Conservation (phyloP, 2,797 vertebrate species). For the Bradypodion pumilum region DNA sequence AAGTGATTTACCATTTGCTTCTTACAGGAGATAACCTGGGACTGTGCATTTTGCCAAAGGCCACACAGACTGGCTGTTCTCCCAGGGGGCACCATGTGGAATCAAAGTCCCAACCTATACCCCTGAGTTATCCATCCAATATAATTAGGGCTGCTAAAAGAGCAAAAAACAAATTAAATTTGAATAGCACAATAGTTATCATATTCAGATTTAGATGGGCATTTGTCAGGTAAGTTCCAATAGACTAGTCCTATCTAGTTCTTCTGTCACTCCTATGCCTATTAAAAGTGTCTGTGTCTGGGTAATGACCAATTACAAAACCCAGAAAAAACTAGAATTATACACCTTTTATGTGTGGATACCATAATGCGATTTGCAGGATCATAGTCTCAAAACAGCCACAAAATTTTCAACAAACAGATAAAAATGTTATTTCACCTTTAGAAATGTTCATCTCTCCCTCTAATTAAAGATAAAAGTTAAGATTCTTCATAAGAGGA, state of each 20-base stretch:
- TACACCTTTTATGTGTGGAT: neutral
- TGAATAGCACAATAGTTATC: neutral
- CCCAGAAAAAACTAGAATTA: neutral
- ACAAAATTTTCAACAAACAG: neutral
- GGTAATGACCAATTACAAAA: neutral
- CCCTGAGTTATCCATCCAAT: too few relatives aligned
- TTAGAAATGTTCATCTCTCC: neutral
- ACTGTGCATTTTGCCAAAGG: too few relatives aligned
- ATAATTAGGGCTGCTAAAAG: neutral
- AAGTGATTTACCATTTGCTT: too few relatives aligned
- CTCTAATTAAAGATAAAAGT: constrained; percentile 10
- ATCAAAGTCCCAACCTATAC: too few relatives aligned
- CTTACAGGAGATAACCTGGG: too few relatives aligned
- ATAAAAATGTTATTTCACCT: constrained; percentile 20
- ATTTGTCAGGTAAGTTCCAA: neutral
- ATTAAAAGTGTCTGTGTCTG: neutral
- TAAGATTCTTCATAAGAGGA: neutral
- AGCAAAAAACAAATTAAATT: neutral
- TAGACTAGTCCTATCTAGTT: neutral
- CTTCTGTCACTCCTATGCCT: neutral
- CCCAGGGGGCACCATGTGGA: too few relatives aligned
- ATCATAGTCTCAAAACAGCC: neutral
- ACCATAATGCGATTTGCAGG: constrained; percentile 5
- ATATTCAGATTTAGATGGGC: neutral
- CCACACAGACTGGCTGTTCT: too few relatives aligned